Conservation (phyloP, 2,113 vertebrate genomes). For the Struthio camelus region DNA sequence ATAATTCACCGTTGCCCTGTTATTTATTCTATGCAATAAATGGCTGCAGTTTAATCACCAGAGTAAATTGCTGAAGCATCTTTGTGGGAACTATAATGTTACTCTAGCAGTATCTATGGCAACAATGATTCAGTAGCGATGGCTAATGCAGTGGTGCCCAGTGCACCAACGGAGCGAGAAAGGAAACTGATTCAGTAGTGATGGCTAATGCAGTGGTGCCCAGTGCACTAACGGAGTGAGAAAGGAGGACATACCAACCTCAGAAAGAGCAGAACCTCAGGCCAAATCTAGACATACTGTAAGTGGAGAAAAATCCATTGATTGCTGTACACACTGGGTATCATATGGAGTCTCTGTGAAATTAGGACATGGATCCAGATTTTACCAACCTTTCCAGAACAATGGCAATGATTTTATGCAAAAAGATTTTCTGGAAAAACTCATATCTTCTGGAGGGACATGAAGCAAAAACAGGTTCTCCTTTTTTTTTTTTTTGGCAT, state of each 20-base stretch:
- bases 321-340: not conserved
- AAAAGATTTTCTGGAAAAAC: not conserved
- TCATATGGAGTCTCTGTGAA: not conserved
- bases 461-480: not conserved
- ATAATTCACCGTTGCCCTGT: slow-evolving; percentile 52
- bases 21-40: slow-evolving; percentile 65
- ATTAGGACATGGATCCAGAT: not conserved
- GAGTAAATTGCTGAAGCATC: slow-evolving; percentile 63
- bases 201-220: not conserved
- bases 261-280: not conserved
- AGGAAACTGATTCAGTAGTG: not conserved
- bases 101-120: slow-evolving; percentile 14
- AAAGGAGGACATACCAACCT: not conserved
- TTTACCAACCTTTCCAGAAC: not conserved
- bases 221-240: not conserved
- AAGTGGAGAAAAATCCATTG: not conserved
- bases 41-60: slow-evolving; percentile 66
- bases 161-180: not conserved
- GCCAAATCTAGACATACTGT: not conserved
- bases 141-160: not conserved
- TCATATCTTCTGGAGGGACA: not conserved
- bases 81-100: slow-evolving; percentile 62
- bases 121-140: not conserved
- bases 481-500: not conserved
- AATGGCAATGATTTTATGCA: not conserved